phyloP scores from a whole-genome alignment of 2,888 invertebrate species.

The Empis stercorea region DNA sequence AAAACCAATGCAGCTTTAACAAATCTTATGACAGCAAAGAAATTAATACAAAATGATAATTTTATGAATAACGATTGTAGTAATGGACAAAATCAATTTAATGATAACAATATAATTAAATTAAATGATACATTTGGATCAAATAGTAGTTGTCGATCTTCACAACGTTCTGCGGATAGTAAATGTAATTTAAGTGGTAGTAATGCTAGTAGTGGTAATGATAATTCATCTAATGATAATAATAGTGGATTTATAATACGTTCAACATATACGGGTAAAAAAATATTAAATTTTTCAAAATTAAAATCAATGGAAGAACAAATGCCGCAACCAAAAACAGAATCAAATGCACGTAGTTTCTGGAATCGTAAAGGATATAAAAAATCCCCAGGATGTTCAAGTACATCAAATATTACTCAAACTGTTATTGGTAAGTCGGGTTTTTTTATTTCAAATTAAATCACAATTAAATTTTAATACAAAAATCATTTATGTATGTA shows the following conservation, averaged over 20 bases:
- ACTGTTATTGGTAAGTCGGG: constrained; percentile 51
- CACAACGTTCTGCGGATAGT: constrained; percentile 25
- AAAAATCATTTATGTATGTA: no score
- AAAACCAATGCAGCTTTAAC: constrained; percentile 28
- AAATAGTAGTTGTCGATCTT: constrained; percentile 25
- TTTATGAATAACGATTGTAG: constrained; percentile 20
- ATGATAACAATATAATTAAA: no score
- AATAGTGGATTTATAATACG: neutral
- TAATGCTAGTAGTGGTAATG: neutral
- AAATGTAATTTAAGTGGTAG: no score
- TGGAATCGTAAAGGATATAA: constrained; percentile 70
- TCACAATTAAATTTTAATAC: neutral
- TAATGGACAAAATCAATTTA: constrained; percentile 23
- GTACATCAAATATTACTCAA: constrained; percentile 57
- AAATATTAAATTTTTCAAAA: constrained; percentile 34
- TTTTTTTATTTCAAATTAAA: neutral
- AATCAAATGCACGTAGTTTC: constrained; percentile 39
- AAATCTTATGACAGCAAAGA: constrained; percentile 22
- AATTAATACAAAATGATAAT: neutral
- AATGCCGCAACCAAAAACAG: constrained; percentile 28
- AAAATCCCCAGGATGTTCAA: constrained; percentile 60
- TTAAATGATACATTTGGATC: constrained; percentile 5
- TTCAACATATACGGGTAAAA: constrained; percentile 14
- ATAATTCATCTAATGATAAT: neutral
- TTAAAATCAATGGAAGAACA: constrained; percentile 38